phyloP scores from a whole-genome alignment of 2,113 vertebrate species.

The Dinomys branickii region DNA sequence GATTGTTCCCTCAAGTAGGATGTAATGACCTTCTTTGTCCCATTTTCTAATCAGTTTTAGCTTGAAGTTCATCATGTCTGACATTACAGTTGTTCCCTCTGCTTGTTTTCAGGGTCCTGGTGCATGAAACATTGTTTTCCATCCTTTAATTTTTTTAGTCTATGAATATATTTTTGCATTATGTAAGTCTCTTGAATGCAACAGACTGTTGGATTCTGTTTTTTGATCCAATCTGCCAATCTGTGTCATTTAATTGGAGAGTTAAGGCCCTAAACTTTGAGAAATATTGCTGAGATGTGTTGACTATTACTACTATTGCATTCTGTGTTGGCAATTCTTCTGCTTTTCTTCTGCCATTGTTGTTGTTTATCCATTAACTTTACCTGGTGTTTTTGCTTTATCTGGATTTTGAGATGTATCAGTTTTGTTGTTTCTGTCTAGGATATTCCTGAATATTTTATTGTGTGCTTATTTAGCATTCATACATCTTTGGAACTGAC shows the following conservation, averaged over 20 bases:
- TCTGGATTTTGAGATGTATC: neutral
- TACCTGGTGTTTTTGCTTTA: neutral
- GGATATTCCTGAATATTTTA: neutral
- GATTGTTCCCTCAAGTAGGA: neutral
- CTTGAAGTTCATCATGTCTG: neutral
- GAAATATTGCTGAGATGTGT: neutral
- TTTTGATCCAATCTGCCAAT: neutral
- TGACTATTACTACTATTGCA: neutral
- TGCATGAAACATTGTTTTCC: neutral
- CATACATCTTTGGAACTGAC: neutral
- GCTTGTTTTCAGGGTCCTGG: neutral
- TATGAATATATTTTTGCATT: neutral
- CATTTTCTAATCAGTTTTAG: neutral
- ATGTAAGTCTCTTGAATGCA: neutral
- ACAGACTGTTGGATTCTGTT: neutral
- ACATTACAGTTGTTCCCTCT: neutral
- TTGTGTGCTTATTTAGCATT: neutral
- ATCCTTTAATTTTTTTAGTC: neutral
- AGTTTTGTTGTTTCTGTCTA: neutral
- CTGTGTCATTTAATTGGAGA: neutral
- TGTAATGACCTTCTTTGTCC: neutral
- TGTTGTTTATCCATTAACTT: neutral
- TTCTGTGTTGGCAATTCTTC: neutral
- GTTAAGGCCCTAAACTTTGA: neutral
- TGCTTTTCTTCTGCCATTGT: neutral